Evolutionary conservation across 2,113 vertebrate species (phyloP), one percentile per base, ranked within the genome.

Genomic region (Sceloporus tristichus): DNA sequence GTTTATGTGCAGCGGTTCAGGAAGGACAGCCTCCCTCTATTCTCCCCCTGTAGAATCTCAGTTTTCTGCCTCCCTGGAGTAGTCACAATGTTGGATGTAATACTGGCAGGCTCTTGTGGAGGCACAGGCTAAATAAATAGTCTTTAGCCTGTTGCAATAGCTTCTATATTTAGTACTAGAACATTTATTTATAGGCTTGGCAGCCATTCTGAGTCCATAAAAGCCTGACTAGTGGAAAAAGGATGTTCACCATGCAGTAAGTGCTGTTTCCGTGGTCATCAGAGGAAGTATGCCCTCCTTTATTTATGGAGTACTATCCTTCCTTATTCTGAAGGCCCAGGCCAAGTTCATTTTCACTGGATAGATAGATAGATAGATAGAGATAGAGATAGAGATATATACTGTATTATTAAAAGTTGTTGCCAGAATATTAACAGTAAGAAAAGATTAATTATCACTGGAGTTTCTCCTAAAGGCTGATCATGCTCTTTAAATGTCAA

Each of bases 161-260:
- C 92, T 94, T 92, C 95, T 94, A 96, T 95, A 95, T 96, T 96
- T 96, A 95, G 95, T 91, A 89, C 91, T 87, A 95, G 94, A 94
- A 96, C 93, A 94, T 92, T 95, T 96, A 95, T 96, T 96, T 96
- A 95, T 96, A 94, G 95, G 87, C 81, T 95, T 95, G 95, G 95
- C 93, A 93, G 92, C 76, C 90, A n/a, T 90, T 94, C 87, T 85
- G 91, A 92, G 92, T 94, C 94, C 95, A 95, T 95, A 95, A 93
- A 95, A 96, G 90, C 84, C 85, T 29, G 0, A 93, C 88, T 86
- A 88, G 90, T 95, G 95, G 94, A 95, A 94, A 92, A 95, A 94
- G 84, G 93, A 94, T 85, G 62, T 92, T 94, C 93, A 92, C 0
- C 0, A 89, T 93, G 89, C 91, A 92, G 73, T 82, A 90, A 92